phyloP scores from a whole-genome alignment of 2,888 invertebrate species.

The Papilio gigon region DNA sequence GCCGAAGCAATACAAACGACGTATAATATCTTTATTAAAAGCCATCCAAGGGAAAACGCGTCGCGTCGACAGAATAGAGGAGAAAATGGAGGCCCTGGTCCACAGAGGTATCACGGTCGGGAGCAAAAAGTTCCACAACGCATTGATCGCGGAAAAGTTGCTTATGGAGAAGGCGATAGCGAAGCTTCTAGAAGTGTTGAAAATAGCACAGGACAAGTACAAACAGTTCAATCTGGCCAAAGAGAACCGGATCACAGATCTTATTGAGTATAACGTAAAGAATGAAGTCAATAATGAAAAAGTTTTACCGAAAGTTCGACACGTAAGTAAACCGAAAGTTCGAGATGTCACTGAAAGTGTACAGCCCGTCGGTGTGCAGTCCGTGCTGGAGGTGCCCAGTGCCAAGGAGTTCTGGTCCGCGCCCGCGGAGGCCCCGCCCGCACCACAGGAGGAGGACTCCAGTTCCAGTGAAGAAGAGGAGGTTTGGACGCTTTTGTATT shows the following conservation, averaged over 20 bases:
- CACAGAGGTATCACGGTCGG: constrained; percentile 59
- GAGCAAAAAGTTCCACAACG: constrained; percentile 69
- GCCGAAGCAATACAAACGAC: constrained; percentile 60
- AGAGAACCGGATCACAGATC: constrained; percentile 42
- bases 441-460: constrained; percentile 54
- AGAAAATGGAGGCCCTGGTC: constrained; percentile 66
- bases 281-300: too few species aligned
- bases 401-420: constrained; percentile 71
- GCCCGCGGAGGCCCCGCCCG: constrained; percentile 45
- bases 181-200: constrained; percentile 58
- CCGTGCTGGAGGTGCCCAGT: constrained; percentile 67
- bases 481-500: constrained; percentile 53
- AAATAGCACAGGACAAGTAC: constrained; percentile 55
- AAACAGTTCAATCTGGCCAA: constrained; percentile 52
- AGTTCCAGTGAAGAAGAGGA: constrained; percentile 76
- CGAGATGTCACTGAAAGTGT: constrained; percentile 47
- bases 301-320: too few species aligned
- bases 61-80: constrained; percentile 55
- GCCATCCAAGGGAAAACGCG: constrained; percentile 57
- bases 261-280: constrained; percentile 43
- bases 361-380: constrained; percentile 58
- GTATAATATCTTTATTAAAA: constrained; percentile 58
- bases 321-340: constrained; percentile 45
- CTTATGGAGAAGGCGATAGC: constrained; percentile 56
- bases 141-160: constrained; percentile 67